Base-by-base conservation (phyloP, 2,797 vertebrate genomes). In the Protonibea diacanthus region DNA sequence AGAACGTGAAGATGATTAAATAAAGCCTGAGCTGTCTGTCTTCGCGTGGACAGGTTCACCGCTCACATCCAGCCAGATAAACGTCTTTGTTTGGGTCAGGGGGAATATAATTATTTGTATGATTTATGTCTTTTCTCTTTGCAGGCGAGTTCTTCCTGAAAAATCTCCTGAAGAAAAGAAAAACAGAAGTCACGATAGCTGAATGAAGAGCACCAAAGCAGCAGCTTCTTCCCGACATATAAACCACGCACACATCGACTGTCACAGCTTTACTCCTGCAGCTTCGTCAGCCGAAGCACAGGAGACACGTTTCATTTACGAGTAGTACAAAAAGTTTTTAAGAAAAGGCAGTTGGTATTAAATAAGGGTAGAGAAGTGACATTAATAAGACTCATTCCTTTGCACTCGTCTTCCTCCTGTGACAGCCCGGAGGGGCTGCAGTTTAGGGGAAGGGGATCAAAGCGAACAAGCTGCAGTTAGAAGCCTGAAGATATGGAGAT, bases 71-170 rank as follows among this genome's bases (percentile, higher is more conserved):
- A 29, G 29, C 29, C 29, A 47, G 20, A 49, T 53, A 5, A 47
- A 53, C 10, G 5, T 10, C 25, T 48, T 47, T 12, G 3, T 59
- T 71, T 45, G 10, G 3, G 6, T 68, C 20, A 55, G 40, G 40
- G 11, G 23, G 5, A 47, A 49, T 23, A 17, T 14, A n/a, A n/a
- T n/a, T 25, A 48, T 52, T 15, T 55, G 27, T 71, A 5, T 21
- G 12, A 42, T 58, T 9, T 14, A 11, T 12, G n/a, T 18, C 2
- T 11, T 57, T 23, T 63, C 0, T 55, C 3, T 74, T 48, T 15
- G 70, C 83, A 99, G 98, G 98, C 51, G 98, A 99, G 95, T 99
- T 98, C 93, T 99, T 99, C 94, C 92, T 99, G 92, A 99, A 98
- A 95, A 98, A 98, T 86, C 93, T 99, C 40, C 94, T 99, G 66